A percentile compares a stretch with the other conserved stretches of the same genome.
Evolutionary conservation across 2,888 invertebrate species (phyloP).

Genomic region (Taphrorychus bicolor): DNA sequence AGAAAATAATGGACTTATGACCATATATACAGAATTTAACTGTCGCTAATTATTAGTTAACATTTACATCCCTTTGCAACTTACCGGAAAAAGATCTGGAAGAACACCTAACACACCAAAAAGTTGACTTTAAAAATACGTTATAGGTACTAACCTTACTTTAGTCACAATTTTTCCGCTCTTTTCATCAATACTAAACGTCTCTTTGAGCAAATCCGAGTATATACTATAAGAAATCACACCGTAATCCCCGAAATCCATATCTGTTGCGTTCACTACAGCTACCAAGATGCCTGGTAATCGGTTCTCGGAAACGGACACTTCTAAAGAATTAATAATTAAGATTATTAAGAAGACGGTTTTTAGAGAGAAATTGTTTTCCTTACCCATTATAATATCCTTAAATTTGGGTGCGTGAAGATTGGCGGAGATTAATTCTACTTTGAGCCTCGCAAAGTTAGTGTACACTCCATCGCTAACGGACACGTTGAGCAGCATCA

Average conservation of each 20-base stretch:
- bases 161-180: slow-evolving; percentile 74
- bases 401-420: slow-evolving; percentile 80
- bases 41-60: too few relatives aligned
- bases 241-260: slow-evolving; percentile 81
- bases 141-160: slow-evolving; percentile 26
- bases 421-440: slow-evolving; percentile 81
- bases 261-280: slow-evolving; percentile 78
- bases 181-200: slow-evolving; percentile 74
- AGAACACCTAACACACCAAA: background rate
- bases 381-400: slow-evolving; percentile 64
- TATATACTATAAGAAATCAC: slow-evolving; percentile 79
- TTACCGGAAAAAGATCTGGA: background rate
- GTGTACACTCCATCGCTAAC: slow-evolving; percentile 96
- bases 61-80: background rate
- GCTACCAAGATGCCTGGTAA: slow-evolving; percentile 72
- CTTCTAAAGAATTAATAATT: slow-evolving; percentile 62
- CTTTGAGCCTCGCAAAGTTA: slow-evolving; percentile 82
- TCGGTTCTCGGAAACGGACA: slow-evolving; percentile 82
- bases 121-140: background rate
- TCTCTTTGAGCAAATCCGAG: slow-evolving; percentile 74
- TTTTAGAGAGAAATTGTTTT: too few relatives aligned
- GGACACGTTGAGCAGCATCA: slow-evolving; percentile 83
- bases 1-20: too few relatives aligned
- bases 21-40: too few relatives aligned
- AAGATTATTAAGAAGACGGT: background rate